Percentiles rank a stretch among this genome's conserved stretches.
Evolutionary conservation across 2,113 vertebrate species (phyloP).

Genomic region (Pycnonotus jocosus): DNA sequence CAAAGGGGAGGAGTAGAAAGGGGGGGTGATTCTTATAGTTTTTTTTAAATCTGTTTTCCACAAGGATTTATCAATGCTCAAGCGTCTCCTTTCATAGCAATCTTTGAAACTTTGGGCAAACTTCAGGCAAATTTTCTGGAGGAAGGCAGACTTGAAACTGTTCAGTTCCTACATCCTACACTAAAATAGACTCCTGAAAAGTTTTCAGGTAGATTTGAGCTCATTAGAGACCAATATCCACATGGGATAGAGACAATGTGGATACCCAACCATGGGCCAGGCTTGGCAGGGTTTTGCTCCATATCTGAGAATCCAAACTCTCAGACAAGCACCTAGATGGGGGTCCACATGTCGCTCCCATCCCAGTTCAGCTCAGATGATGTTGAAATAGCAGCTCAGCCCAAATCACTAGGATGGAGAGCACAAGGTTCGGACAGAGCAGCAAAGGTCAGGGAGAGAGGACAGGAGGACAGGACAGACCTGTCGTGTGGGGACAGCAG

Average conservation of each 20-base stretch:
- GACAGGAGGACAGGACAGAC: constrained; percentile 17
- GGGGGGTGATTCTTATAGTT: neutral
- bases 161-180: neutral
- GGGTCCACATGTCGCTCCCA: neutral
- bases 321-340: neutral
- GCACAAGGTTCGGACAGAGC: accelerated
- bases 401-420: neutral
- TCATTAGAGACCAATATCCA: accelerated
- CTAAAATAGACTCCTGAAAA: neutral
- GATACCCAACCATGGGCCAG: neutral
- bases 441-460: neutral
- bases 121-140: neutral
- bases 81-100: neutral
- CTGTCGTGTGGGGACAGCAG: neutral
- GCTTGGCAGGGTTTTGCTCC: neutral
- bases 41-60: neutral
- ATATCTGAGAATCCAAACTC: neutral
- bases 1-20: constrained; percentile 13
- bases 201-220: neutral
- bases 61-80: neutral
- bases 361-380: neutral
- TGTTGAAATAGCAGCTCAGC: neutral
- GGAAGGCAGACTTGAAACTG: neutral
- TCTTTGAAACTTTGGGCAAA: neutral
- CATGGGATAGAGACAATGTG: neutral